phyloP scores from a whole-genome alignment of 2,113 vertebrate species.

The Chascanopsetta lugubris region DNA sequence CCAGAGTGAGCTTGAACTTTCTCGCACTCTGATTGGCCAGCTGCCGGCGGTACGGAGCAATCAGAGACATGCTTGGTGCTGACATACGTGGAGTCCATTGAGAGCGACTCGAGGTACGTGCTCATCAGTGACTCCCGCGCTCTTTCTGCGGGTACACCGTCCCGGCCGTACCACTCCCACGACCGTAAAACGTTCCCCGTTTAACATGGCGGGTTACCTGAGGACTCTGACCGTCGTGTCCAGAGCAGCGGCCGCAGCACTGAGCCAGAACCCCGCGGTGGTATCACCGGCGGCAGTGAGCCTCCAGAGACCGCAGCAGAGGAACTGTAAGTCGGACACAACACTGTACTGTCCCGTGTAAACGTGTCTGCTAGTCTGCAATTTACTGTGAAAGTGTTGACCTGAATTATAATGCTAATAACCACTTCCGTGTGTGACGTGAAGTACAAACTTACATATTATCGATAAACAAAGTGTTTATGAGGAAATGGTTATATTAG shows the following conservation, averaged over 20 bases:
- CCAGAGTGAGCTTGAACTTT: background rate
- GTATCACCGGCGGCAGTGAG: constrained; percentile 54
- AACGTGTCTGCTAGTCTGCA: no score
- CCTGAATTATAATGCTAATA: no score
- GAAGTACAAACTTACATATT: no score
- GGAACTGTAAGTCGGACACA: constrained; percentile 75
- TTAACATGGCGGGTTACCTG: constrained; percentile 76
- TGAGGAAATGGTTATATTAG: no score
- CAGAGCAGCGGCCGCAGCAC: constrained; percentile 36
- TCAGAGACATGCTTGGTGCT: constrained; percentile 8
- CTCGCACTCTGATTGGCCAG: constrained; percentile 4
- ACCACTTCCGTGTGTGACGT: no score
- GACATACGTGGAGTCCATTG: constrained; percentile 31
- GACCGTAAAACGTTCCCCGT: no score
- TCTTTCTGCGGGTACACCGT: background rate
- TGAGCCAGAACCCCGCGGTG: constrained; percentile 51
- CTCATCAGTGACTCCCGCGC: background rate
- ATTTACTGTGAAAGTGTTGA: no score
- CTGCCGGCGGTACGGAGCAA: constrained; percentile 1
- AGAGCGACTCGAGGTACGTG: no score
- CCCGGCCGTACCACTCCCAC: no score
- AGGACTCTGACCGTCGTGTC: constrained; percentile 64
- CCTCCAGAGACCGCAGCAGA: constrained; percentile 55
- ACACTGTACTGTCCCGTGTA: no score
- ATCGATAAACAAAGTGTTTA: no score